These are phyloP conservation scores for Oryzias sinensis DNA, from an alignment of 2,797 vertebrate species.

Conservation along the genomic window DNA sequence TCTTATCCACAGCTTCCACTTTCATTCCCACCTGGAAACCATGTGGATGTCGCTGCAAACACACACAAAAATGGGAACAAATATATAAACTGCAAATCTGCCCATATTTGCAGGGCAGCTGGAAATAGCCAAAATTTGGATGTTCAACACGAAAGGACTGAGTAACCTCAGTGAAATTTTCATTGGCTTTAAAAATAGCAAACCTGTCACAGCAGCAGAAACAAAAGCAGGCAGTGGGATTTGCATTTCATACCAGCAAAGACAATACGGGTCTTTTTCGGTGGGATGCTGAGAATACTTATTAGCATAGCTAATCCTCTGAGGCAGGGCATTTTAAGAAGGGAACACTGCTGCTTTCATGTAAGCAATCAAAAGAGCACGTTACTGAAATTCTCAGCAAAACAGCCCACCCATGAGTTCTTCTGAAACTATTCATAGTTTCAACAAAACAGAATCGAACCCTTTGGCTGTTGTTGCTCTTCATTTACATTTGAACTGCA, in stretches of 20 bases:
- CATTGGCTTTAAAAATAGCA: background rate
- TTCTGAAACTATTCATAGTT: too few relatives aligned
- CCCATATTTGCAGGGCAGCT: too few relatives aligned
- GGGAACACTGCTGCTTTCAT: background rate
- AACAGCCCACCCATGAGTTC: too few relatives aligned
- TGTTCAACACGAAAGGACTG: background rate
- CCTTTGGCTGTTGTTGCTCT: too few relatives aligned
- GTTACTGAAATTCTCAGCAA: too few relatives aligned
- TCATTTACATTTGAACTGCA: too few relatives aligned
- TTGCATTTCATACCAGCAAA: background rate
- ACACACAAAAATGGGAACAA: background rate
- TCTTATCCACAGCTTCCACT: constrained; percentile 88
- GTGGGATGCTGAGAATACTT: background rate
- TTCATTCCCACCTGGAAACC: constrained; percentile 88
- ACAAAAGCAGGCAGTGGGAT: background rate
- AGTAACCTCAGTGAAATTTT: background rate
- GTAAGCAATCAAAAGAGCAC: background rate
- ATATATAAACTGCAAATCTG: background rate
- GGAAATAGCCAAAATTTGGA: background rate
- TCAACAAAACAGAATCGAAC: too few relatives aligned
- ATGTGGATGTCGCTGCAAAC: constrained; percentile 82
- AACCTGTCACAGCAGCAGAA: background rate
- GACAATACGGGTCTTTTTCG: background rate
- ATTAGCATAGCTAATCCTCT: background rate
- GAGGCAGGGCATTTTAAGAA: background rate